These are phyloP conservation scores for Verasper variegatus DNA, from an alignment of 2,113 vertebrate genomes.

Conservation along the genomic window DNA sequence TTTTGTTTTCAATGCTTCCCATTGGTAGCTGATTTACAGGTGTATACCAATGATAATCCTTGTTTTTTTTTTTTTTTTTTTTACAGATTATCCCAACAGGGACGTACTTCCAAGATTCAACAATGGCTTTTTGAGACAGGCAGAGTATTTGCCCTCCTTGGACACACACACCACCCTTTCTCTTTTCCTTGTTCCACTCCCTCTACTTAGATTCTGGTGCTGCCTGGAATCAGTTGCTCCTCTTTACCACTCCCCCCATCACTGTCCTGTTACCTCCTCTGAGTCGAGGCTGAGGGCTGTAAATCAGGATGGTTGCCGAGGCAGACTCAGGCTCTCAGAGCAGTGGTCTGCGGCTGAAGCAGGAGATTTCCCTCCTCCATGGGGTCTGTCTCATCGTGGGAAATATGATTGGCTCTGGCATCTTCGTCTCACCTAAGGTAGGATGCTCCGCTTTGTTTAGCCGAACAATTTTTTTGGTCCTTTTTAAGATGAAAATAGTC, in stretches of 20 bases:
- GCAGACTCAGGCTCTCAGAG: slow-evolving; percentile 53
- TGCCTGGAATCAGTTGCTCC: background rate
- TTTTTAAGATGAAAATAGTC: no score
- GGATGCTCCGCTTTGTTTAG: background rate
- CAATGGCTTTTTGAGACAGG: no score
- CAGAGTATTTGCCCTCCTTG: no score
- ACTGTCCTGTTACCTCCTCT: background rate
- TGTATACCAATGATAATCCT: no score
- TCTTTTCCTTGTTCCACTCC: background rate
- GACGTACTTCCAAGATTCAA: no score
- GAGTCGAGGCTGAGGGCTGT: slow-evolving; percentile 5
- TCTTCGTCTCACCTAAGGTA: slow-evolving; percentile 85
- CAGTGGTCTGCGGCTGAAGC: slow-evolving; percentile 77
- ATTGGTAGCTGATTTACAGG: no score
- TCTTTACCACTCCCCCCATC: background rate
- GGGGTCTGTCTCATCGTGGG: slow-evolving; percentile 87
- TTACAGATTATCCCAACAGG: no score
- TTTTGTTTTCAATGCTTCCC: no score
- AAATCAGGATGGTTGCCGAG: slow-evolving; percentile 72
- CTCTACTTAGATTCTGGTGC: background rate
- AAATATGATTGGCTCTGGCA: slow-evolving; percentile 88
- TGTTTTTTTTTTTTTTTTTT: no score
- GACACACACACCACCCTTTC: background rate
- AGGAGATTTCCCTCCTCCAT: slow-evolving; percentile 87
- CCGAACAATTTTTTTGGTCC: no score